Conservation (phyloP, 2,113 vertebrate species). For the Tichodroma muraria region DNA sequence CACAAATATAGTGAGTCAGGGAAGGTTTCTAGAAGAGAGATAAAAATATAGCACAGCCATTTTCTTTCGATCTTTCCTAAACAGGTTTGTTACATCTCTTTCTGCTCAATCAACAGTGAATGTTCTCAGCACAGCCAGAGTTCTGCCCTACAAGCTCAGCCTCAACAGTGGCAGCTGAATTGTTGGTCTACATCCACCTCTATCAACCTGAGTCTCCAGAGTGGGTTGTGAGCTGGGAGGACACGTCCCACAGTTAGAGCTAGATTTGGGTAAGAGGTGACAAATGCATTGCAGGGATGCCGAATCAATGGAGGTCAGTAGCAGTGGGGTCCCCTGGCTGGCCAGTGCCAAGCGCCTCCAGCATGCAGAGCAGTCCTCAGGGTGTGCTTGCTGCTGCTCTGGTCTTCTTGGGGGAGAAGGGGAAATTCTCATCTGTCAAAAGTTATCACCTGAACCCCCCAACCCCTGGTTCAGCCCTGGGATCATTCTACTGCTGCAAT, state of each 20-base stretch:
- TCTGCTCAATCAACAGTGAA: neutral
- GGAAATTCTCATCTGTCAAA: neutral
- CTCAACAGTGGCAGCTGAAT: neutral
- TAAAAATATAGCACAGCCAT: neutral
- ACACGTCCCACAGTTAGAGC: neutral
- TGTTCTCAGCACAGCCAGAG: neutral
- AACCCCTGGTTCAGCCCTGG: neutral
- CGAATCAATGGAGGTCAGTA: neutral
- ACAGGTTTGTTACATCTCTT: neutral
- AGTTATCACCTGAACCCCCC: neutral
- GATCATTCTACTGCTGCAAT: neutral
- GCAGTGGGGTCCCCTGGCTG: neutral
- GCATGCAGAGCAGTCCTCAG: neutral
- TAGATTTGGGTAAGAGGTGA: neutral
- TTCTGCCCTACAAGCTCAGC: neutral
- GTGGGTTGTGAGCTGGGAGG: neutral
- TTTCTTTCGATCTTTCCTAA: neutral
- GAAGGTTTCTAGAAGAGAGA: neutral
- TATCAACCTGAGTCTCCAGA: neutral
- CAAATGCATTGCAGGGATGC: neutral
- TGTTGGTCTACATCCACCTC: neutral
- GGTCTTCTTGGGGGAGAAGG: neutral
- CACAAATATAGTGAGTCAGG: neutral
- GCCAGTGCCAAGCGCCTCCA: neutral
- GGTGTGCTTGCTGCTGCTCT: neutral